Conservation (phyloP, 2,113 vertebrate genomes). For the Bufo bufo region DNA sequence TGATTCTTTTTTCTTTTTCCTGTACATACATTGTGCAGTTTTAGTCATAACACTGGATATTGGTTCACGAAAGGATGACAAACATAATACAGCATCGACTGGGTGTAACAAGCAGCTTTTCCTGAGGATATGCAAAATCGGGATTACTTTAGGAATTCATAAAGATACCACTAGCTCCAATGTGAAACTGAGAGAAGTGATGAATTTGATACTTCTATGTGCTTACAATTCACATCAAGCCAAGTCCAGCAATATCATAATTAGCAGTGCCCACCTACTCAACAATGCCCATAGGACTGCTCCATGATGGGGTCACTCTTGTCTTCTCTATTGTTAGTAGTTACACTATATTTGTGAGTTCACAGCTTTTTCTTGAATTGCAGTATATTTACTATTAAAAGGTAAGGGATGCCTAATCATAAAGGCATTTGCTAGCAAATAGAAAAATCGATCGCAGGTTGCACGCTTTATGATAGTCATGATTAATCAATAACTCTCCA, state of each 20-base stretch:
- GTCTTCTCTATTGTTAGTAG: too few relatives aligned
- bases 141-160: background rate
- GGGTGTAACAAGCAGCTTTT: slow-evolving; percentile 32
- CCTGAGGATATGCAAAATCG: slow-evolving; percentile 49
- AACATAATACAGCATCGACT: slow-evolving; percentile 18
- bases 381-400: too few relatives aligned
- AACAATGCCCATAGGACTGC: background rate
- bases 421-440: too few relatives aligned
- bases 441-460: too few relatives aligned
- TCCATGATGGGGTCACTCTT: background rate
- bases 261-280: background rate
- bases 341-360: background rate
- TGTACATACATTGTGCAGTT: slow-evolving; percentile 46
- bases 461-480: too few relatives aligned
- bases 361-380: background rate
- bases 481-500: too few relatives aligned
- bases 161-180: background rate
- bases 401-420: too few relatives aligned
- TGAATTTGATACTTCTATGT: background rate
- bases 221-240: background rate
- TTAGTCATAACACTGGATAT: slow-evolving; percentile 36
- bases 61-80: background rate
- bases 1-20: slow-evolving; percentile 20
- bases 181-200: slow-evolving; percentile 3
- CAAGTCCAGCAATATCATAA: background rate